These are phyloP conservation scores for Pilophorus perplexus DNA, from an alignment of 2,888 invertebrate genomes.

Conservation along the genomic window DNA sequence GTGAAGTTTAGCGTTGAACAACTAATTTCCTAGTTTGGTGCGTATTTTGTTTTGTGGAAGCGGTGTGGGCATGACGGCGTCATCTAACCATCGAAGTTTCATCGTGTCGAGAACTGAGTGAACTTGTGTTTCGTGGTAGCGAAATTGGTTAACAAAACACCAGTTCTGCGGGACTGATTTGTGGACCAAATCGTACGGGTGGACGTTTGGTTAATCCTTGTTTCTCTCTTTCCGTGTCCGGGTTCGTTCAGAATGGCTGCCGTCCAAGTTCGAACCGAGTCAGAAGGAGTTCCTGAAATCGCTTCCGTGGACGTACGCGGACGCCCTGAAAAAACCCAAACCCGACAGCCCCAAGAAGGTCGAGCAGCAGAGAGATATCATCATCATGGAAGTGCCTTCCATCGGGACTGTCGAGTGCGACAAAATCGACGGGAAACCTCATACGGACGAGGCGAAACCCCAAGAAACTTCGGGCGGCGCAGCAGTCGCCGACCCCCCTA, in stretches of 20 bases:
- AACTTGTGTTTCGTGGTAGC: no score
- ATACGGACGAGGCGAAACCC: not conserved
- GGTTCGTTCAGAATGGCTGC: constrained; percentile 9
- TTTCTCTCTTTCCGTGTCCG: not conserved
- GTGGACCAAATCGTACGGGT: no score
- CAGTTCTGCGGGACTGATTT: no score
- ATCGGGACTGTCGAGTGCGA: not conserved
- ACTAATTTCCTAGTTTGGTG: constrained; percentile 6
- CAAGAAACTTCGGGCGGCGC: not conserved
- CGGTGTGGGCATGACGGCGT: no score
- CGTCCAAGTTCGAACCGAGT: constrained; percentile 12
- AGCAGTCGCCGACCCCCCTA: not conserved
- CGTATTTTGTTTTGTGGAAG: no score
- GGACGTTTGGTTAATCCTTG: no score
- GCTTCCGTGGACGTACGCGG: constrained; percentile 44
- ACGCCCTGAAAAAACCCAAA: constrained; percentile 34
- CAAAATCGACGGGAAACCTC: no score
- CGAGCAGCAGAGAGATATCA: not conserved
- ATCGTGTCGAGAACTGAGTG: no score
- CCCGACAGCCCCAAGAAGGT: constrained; percentile 19
- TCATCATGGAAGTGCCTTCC: not conserved
- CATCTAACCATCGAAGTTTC: no score
- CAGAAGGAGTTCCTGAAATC: constrained; percentile 39
- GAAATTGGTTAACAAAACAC: no score
- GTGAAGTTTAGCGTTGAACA: constrained; percentile 16